A percentile compares a stretch with the other conserved stretches of the same genome.
phyloP scores from a whole-genome alignment of 2,888 invertebrate genomes.

The Heliconius aoede region DNA sequence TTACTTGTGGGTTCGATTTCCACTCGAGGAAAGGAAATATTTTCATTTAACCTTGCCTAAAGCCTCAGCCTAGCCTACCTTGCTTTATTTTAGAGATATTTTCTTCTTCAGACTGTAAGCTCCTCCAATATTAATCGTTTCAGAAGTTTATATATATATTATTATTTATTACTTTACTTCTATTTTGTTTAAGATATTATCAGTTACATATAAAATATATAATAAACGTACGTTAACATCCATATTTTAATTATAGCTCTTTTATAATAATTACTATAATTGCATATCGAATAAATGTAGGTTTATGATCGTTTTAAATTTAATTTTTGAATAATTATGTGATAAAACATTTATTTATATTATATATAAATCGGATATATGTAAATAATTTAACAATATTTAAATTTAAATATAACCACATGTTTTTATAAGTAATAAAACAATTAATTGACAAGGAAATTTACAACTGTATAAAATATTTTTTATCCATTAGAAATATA shows the following conservation, averaged over 20 bases:
- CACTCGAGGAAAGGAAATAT: too few relatives aligned
- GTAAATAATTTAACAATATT: not conserved
- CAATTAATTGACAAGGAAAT: not conserved
- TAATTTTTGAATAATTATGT: too few relatives aligned
- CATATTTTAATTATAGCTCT: not conserved
- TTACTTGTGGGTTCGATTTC: too few relatives aligned
- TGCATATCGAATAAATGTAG: not conserved
- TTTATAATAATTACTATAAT: not conserved
- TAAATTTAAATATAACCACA: not conserved
- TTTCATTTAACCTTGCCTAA: too few relatives aligned
- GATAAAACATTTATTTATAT: too few relatives aligned
- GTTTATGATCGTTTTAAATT: not conserved
- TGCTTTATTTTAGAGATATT: not conserved
- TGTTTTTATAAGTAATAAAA: not conserved
- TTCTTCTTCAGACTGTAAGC: too few relatives aligned
- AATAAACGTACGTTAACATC: not conserved
- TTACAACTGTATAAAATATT: not conserved
- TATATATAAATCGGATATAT: too few relatives aligned
- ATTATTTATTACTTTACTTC: not conserved
- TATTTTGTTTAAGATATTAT: not conserved
- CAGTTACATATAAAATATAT: not conserved
- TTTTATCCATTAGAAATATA: not conserved
- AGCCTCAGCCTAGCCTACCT: too few relatives aligned
- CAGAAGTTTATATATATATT: not conserved
- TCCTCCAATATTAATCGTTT: too few relatives aligned